Conservation (phyloP, 2,888 invertebrate species). For the Altica lythri region DNA sequence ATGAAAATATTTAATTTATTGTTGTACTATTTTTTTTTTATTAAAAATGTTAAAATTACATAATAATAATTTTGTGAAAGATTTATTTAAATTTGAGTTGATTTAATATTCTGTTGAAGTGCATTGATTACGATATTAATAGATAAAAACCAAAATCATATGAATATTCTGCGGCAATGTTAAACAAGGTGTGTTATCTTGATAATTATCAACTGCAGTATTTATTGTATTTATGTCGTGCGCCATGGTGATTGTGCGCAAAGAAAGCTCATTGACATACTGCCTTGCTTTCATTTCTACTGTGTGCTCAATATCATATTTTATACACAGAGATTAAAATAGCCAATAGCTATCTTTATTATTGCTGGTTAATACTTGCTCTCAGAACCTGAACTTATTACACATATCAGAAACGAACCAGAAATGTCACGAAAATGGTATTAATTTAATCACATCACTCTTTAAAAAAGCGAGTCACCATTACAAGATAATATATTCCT, state of each 20-base stretch:
- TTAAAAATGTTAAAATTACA: too few species aligned
- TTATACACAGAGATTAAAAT: constrained; percentile 51
- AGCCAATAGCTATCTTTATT: constrained; percentile 40
- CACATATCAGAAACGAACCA: neutral
- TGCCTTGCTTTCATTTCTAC: constrained; percentile 60
- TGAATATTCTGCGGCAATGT: constrained; percentile 30
- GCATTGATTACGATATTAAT: constrained; percentile 25
- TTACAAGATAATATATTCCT: too few species aligned
- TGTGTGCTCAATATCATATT: constrained; percentile 56
- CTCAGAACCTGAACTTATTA: neutral
- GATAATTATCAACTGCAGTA: constrained; percentile 45
- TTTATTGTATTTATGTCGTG: constrained; percentile 39
- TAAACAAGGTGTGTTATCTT: constrained; percentile 38
- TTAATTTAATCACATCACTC: neutral
- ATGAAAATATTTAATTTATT: too few species aligned
- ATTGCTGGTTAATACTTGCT: too few species aligned
- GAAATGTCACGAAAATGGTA: neutral
- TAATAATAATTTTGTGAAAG: too few species aligned
- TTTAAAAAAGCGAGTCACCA: neutral
- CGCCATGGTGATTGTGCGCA: constrained; percentile 46
- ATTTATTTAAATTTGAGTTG: too few species aligned
- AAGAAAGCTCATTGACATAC: constrained; percentile 58
- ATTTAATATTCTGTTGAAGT: neutral
- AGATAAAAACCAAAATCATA: constrained; percentile 29
- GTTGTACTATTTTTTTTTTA: too few species aligned